A percentile compares a stretch with the other conserved stretches of the same genome.
Evolutionary conservation across 2,113 vertebrate genomes (phyloP).

Genomic region (Aegypius monachus): DNA sequence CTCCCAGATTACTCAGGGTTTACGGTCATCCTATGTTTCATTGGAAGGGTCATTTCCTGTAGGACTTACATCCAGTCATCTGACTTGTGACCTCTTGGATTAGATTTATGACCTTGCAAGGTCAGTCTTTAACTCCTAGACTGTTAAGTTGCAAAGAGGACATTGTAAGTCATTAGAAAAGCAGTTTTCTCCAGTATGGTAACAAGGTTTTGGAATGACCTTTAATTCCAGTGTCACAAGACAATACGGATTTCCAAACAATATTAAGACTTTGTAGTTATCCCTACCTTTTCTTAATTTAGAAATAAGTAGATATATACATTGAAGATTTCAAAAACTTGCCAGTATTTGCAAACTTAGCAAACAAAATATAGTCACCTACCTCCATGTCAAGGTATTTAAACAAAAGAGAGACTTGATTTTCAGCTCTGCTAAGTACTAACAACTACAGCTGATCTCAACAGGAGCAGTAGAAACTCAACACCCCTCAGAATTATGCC

Average conservation of each 20-base stretch:
- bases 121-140: background rate
- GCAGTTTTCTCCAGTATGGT: background rate
- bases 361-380: background rate
- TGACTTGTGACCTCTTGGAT: conserved; percentile 33
- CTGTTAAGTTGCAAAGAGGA: background rate
- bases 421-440: background rate
- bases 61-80: conserved; percentile 8
- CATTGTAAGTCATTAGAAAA: background rate
- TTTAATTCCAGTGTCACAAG: background rate
- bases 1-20: background rate
- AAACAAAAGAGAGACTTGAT: background rate
- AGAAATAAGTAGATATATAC: background rate
- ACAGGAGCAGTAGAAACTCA: background rate
- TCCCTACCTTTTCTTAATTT: background rate
- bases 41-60: conserved; percentile 44
- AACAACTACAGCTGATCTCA: background rate
- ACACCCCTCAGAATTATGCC: background rate
- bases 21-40: background rate
- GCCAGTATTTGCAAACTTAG: background rate
- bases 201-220: background rate
- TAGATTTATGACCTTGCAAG: conserved; percentile 43
- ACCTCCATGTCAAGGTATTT: background rate
- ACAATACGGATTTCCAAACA: background rate
- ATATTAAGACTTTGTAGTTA: background rate
- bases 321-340: background rate